Percentiles rank a stretch among this genome's conserved stretches.
Evolutionary conservation across 2,113 vertebrate genomes (phyloP).

Genomic region (Patagioenas fasciata): DNA sequence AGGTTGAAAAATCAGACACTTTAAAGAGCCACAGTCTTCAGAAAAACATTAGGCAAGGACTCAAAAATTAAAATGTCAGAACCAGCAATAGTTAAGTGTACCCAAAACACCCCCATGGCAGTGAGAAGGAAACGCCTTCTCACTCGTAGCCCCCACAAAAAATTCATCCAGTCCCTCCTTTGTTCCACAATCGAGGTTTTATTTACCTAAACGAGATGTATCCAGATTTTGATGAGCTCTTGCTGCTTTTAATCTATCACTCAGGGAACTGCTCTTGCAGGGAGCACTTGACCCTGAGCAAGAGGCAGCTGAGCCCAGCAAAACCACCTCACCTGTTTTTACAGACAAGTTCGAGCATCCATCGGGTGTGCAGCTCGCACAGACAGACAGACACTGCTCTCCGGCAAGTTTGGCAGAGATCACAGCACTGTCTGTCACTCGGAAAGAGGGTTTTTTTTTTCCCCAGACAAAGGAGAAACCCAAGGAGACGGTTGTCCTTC

Average conservation of each 20-base stretch:
- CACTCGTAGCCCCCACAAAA: not conserved
- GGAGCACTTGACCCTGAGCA: not conserved
- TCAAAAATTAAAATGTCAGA: not conserved
- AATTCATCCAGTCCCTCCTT: not conserved
- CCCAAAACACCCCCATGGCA: not conserved
- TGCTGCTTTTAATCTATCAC: not conserved
- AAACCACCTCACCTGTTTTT: not conserved
- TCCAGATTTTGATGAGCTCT: not conserved
- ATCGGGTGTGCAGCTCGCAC: not conserved
- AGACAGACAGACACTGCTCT: not conserved
- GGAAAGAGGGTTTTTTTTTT: not conserved
- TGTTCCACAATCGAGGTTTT: not conserved
- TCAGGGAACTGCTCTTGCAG: not conserved
- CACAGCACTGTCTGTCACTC: not conserved
- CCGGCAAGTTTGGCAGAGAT: not conserved
- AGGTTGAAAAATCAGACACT: not conserved
- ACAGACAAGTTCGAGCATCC: not conserved
- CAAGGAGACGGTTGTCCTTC: rapidly evolving
- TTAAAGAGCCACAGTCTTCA: not conserved
- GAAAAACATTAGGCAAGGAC: not conserved
- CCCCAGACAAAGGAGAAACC: not conserved
- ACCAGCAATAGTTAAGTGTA: rapidly evolving
- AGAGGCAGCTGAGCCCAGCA: not conserved
- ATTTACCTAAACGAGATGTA: not conserved
- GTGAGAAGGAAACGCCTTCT: not conserved